Conservation (phyloP, 2,888 invertebrate species). For the Orthosia gothica region DNA sequence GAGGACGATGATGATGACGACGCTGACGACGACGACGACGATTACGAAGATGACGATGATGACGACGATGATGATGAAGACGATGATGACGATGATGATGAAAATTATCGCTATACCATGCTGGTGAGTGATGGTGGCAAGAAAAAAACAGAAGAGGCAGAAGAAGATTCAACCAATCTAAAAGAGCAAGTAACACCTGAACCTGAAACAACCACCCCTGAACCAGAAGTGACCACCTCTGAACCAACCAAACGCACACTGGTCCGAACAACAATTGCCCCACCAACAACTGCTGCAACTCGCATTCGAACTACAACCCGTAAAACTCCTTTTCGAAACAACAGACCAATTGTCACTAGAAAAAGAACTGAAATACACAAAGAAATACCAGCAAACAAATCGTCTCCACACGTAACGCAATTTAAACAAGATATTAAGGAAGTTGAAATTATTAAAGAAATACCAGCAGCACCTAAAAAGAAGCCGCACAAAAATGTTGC, state of each 20-base stretch:
- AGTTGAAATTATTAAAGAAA: constrained; percentile 86
- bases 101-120: constrained; percentile 41
- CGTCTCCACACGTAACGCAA: constrained; percentile 82
- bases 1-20: constrained; percentile 64
- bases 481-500: constrained; percentile 78
- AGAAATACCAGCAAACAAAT: constrained; percentile 82
- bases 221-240: constrained; percentile 78
- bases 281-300: constrained; percentile 68
- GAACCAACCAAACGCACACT: constrained; percentile 83
- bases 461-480: constrained; percentile 71
- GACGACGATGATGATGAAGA: constrained; percentile 66
- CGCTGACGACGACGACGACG: constrained; percentile 62
- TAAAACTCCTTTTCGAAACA: constrained; percentile 71
- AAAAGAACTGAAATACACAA: constrained; percentile 87
- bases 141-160: constrained; percentile 8
- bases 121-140: constrained; percentile 61
- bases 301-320: constrained; percentile 77
- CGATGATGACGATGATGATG: constrained; percentile 54
- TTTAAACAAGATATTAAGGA: constrained; percentile 88
- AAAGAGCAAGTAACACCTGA: constrained; percentile 47
- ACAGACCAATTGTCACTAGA: constrained; percentile 79
- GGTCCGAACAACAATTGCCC: constrained; percentile 81
- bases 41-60: constrained; percentile 58
- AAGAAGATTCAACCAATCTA: constrained; percentile 52
- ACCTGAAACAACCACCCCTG: constrained; percentile 75